Evolutionary conservation across 2,113 vertebrate genomes (phyloP).

Genomic region (Podarcis raffonei): DNA sequence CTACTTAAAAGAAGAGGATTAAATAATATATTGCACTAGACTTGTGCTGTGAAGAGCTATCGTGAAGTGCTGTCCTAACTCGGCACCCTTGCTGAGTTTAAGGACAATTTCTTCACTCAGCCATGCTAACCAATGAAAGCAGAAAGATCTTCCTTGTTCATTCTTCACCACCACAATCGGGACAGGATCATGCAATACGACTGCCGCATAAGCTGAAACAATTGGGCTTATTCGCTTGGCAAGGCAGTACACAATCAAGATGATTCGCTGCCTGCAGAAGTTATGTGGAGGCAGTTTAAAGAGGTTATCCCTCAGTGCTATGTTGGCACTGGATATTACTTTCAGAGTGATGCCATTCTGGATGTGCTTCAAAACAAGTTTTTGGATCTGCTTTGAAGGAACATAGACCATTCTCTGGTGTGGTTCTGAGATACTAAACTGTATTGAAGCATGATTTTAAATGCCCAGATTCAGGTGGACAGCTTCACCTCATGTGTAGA

Average conservation of each 20-base stretch:
- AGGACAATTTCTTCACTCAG: not conserved
- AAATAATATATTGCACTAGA: slow-evolving; percentile 1
- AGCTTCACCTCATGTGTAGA: no score
- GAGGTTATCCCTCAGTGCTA: not conserved
- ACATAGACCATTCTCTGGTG: not conserved
- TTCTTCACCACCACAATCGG: not conserved
- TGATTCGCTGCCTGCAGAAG: not conserved
- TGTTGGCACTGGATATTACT: not conserved
- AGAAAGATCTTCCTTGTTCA: not conserved
- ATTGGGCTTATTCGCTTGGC: not conserved
- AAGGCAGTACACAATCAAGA: not conserved
- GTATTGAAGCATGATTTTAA: no score
- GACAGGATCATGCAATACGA: not conserved
- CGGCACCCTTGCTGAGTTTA: not conserved
- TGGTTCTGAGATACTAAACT: not conserved
- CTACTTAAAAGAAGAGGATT: not conserved
- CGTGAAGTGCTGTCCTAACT: not conserved
- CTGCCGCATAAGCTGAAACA: not conserved
- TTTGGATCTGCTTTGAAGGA: not conserved
- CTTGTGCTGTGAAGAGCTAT: not conserved
- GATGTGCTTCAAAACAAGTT: not conserved
- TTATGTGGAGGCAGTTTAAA: not conserved
- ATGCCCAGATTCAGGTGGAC: no score
- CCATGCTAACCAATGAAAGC: not conserved
- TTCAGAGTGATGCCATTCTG: not conserved